Base-by-base conservation (phyloP, 2,888 invertebrate genomes). In the Lysandra coridon region DNA sequence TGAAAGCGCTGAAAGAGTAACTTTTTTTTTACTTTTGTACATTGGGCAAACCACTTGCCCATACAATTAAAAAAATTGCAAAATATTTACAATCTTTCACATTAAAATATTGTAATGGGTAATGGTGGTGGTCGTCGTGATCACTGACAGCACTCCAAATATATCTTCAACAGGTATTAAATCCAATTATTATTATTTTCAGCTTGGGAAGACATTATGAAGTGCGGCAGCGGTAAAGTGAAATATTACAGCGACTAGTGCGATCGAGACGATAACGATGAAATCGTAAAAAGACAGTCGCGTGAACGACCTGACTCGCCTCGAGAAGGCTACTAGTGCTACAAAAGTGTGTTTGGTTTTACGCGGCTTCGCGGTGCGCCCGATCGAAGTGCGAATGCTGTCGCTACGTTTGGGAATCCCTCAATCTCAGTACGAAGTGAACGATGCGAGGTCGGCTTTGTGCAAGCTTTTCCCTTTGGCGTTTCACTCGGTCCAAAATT, bases 151-250 rank as follows among this genome's bases (percentile, higher is more conserved):
- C 57, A 4, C 17, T 17, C 57, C 4, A 1, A 17, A 57, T 4
- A 57, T 37, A 33, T 69, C 4, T 37, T 17, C 17, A 57, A 57
- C 37, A 14, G 14, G 14, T 69, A 69, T 33, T 12, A 69, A 37
- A 69, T 69, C 37, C 1, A 37, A 69, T 69, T 78, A 30, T 78
- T 53, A 73, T 64, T 77, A 0, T 53, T 80, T 80, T 14, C 95
- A 97, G 97, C 97, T 80, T 97, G 97, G 97, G 96, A 97, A 85
- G 97, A 97, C 86, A 95, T 96, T 86, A 90, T 96, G 87, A 95
- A 95, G 77, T 92, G 93, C 86, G 91, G 91, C 82, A 85, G 87
- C 80, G 91, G 92, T 86, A 94, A 94, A 84, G 91, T 92, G 86
- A 91, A 91, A 80, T 95, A 95, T 88, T 95, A 86, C 88, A 92